Base-by-base conservation (phyloP, 1,140 invertebrate species). In the Drosophila lacteicornis region DNA sequence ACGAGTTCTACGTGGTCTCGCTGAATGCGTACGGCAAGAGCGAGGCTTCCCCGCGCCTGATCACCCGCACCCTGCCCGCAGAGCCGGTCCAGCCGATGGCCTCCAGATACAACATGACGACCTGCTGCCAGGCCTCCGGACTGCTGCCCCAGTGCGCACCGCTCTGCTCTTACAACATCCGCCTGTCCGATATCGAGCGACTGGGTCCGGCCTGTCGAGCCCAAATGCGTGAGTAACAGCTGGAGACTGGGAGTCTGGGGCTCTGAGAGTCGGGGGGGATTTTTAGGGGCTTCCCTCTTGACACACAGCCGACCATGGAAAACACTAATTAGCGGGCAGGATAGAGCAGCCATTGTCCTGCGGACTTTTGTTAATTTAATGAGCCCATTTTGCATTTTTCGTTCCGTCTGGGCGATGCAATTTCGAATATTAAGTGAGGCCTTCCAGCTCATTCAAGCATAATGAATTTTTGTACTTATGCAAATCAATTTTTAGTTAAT, bases 1-100 rank as follows among this genome's bases (percentile, higher is more conserved):
- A 98, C 88, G 97, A 98, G 92, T 96, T 97, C 63, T 97, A 95
- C 83, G 95, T 97, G 17, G 95, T 96, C 80, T 96, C 96, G n/a
- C 94, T 96, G 25, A 98, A 98, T 92, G 94, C 94, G 4, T 96
- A 97, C 82, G 97, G 97, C 6, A 94, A 96, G 19, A 96, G 96
- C 17, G 95, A 96, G 69, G 94, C 96, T 2, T 97, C 96, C 13
- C 94, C 95, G 13, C 94, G 96, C 75, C 93, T 97, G 43, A 94
- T 97, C 38, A 97, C 97, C 93, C 94, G 94, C 60, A 97, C 96
- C 17, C 94, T 94, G 68, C 95, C 94, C 81, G 63, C 79, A 4
- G 83, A 92, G 61, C 66, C 53, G 11, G 65, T 60, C 36, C 66
- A 76, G 46, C 55, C 30, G 2, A 58, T 77, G 4, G 45, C 67